Evolutionary conservation across 2,888 invertebrate species (phyloP), one percentile per base, ranked within the genome.

Genomic region (Salticus scenicus): DNA sequence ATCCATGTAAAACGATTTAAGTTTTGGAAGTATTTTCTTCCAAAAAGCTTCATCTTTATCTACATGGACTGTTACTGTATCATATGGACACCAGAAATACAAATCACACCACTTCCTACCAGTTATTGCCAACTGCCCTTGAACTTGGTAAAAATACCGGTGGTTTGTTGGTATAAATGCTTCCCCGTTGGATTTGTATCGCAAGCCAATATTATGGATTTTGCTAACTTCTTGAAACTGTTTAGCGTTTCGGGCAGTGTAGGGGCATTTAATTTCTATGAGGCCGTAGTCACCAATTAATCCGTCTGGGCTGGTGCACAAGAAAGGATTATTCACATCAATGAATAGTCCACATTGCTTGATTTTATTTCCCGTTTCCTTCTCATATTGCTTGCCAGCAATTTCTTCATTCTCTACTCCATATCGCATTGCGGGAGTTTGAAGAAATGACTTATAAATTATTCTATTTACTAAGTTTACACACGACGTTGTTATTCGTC

Each of bases 201-300:
- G 7, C 1, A 63, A 8, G 63, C 63, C 63, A 63, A 63, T 72
- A 24, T n/a, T 27, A 27, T 37, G 27, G 24, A 20, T 28, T 28
- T 72, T 47, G 20, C 27, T 17, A 27, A 47, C 14, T 27, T 42
- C 27, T 10, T 20, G 12, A 27, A 72, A 47, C 10, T 72, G 7
- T 1, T 30, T n/a, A 5, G 33, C 20, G 24, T 63, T 14, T 8
- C 27, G 7, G 14, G 63, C 63, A 37, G 66, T 10, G 24, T 41
- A 75, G 0, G 75, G 75, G 27, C 75, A 75, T 28, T 75, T 75
- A 20, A 75, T 41, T 42, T 75, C 75, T n/a, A 75, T 20, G 0
- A 75, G 30, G 20, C 66, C 75, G 24, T 75, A 41, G 2, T 28
- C 27, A 30, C 66, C 66, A 14, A 75, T 42, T 31, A 75, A 41